Evolutionary conservation across 2,888 invertebrate genomes (phyloP), one percentile per base, ranked within the genome.

Genomic region (Aphrophora alni): DNA sequence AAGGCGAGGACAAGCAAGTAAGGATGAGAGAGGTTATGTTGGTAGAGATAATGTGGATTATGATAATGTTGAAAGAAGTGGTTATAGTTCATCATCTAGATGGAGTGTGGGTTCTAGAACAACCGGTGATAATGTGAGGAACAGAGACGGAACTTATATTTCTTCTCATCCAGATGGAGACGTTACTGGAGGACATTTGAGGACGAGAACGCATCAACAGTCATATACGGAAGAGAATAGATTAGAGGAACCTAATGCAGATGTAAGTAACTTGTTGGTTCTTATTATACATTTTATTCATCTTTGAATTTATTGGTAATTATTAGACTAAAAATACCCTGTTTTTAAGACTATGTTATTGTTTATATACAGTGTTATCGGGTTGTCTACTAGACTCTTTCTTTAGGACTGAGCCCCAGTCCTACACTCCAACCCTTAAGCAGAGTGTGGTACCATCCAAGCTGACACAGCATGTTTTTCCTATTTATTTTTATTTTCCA

Each of bases 41-140:
- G 78, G 78, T 1, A 0, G 74, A 8, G 78, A 79, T 33, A 79
- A 79, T 74, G 78, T 79, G 26, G 78, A 74, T 68, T 79, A 79
- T 51, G 78, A 79, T 25, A 24, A 27, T 17, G n/a, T 44, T 28
- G 68, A 21, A 2, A 79, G 74, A 17, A 59, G 78, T 28, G 73
- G 78, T 7, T 79, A 69, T 33, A 51, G 68, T 17, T 59, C 78
- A 24, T 79, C 78, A 14, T 72, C 72, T 21, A 71, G 44, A 24
- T 74, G 78, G 78, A 21, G 59, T 21, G 4, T 21, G 59, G 59
- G 4, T 59, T n/a, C 21, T 12, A 59, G 59, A 21, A 59, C 59
- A 59, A 59, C 21, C 21, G 59, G 59, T n/a, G 44, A 44, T 7
- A 59, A 59, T 21, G 59, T 59, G 3, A n/a, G 21, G 21, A 59